Conservation (phyloP, 2,113 vertebrate genomes). For the Chitala chitala region DNA sequence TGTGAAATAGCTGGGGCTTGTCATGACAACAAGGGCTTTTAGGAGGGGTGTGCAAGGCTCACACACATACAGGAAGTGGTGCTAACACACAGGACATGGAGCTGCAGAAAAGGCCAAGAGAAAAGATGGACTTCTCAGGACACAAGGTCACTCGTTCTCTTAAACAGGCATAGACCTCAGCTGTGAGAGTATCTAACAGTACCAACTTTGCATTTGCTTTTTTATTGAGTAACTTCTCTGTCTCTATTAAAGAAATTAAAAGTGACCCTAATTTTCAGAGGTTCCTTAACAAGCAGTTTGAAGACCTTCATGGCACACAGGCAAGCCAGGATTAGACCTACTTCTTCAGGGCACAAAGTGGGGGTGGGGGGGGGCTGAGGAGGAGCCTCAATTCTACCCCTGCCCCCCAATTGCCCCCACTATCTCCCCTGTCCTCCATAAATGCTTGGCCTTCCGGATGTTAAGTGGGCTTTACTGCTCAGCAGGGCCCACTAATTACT, state of each 20-base stretch:
- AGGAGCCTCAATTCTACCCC: slow-evolving; percentile 22
- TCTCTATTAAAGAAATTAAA: too few species aligned
- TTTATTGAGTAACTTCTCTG: too few species aligned
- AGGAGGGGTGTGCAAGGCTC: slow-evolving; percentile 48
- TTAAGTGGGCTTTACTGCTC: slow-evolving; percentile 41
- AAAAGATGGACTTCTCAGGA: background rate
- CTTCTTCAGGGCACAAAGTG: too few species aligned
- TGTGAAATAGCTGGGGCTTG: slow-evolving; percentile 65
- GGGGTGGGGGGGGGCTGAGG: slow-evolving; percentile 35
- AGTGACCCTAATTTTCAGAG: too few species aligned
- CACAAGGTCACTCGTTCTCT: too few species aligned
- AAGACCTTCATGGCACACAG: too few species aligned
- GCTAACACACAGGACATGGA: background rate
- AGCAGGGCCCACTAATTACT: slow-evolving; percentile 38
- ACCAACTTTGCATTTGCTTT: too few species aligned
- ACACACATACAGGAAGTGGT: slow-evolving; percentile 77
- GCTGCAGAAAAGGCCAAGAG: background rate
- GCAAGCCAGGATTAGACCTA: too few species aligned
- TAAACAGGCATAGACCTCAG: too few species aligned
- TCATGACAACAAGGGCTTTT: slow-evolving; percentile 48
- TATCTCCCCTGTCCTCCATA: slow-evolving; percentile 35
- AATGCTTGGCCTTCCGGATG: slow-evolving; percentile 39
- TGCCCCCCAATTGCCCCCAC: slow-evolving; percentile 2
- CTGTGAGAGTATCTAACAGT: too few species aligned
- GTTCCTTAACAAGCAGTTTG: too few species aligned